Conservation (phyloP, 2,113 vertebrate genomes). For the Oreocharis arfaki region DNA sequence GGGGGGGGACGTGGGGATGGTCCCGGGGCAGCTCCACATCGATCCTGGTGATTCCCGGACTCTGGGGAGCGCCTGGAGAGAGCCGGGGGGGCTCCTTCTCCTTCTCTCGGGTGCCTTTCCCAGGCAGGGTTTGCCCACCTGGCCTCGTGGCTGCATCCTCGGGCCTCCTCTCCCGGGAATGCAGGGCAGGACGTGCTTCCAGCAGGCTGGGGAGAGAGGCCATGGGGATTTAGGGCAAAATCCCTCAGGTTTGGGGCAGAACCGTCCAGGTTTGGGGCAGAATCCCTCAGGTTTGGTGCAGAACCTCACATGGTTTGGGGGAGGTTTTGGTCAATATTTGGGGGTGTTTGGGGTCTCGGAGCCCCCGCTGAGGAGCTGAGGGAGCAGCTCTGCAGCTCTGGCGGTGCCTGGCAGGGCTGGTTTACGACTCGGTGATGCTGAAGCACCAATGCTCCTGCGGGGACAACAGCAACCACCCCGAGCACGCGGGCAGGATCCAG, state of each 20-base stretch:
- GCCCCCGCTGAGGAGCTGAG: background rate
- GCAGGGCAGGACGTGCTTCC: background rate
- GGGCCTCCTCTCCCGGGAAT: background rate
- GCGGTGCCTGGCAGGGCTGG: slow-evolving; percentile 75
- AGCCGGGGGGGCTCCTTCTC: rapidly evolving
- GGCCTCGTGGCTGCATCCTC: background rate
- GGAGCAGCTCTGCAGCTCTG: background rate
- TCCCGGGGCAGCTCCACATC: background rate
- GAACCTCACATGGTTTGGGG: background rate
- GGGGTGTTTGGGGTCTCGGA: rapidly evolving
- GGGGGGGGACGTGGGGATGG: background rate
- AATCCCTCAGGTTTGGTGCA: background rate
- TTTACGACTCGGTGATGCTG: slow-evolving; percentile 89
- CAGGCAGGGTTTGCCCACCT: background rate
- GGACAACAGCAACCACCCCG: slow-evolving; percentile 85
- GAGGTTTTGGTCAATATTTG: rapidly evolving
- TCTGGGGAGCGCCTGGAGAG: background rate
- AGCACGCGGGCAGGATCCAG: slow-evolving; percentile 86
- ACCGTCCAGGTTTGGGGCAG: background rate
- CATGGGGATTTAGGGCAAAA: background rate
- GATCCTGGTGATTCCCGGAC: rapidly evolving
- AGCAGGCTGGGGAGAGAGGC: background rate
- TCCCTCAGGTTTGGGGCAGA: background rate
- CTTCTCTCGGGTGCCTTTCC: background rate
- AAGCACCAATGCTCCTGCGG: slow-evolving; percentile 91